These are phyloP conservation scores for Puma concolor DNA, from an alignment of 2,113 vertebrate species.

Conservation along the genomic window DNA sequence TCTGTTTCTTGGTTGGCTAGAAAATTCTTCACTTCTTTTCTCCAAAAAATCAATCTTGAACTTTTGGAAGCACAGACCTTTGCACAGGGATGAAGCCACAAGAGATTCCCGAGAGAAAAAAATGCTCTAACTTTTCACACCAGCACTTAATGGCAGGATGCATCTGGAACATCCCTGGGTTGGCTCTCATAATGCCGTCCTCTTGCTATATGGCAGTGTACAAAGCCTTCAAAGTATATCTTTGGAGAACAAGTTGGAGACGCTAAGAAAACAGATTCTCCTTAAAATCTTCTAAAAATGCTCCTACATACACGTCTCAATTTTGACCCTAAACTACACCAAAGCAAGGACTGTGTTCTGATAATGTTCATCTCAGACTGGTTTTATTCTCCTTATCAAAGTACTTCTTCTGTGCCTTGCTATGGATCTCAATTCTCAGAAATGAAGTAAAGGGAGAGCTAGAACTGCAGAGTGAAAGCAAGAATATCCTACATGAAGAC, in stretches of 20 bases:
- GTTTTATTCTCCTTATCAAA: constrained; percentile 21
- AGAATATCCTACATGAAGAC: not conserved
- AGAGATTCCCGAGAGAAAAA: not conserved
- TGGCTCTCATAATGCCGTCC: not conserved
- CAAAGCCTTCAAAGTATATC: not conserved
- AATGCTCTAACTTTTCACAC: not conserved
- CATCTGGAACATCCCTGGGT: not conserved
- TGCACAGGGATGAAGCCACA: not conserved
- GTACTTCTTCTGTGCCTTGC: not conserved
- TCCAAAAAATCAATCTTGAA: constrained; percentile 59
- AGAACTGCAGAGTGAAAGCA: not conserved
- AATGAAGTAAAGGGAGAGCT: not conserved
- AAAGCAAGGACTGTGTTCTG: not conserved
- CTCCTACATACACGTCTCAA: not conserved
- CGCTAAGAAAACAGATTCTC: not conserved
- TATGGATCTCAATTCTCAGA: not conserved
- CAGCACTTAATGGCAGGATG: not conserved
- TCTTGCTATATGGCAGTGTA: not conserved
- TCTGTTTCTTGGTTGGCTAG: constrained; percentile 4
- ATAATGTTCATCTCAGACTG: not conserved
- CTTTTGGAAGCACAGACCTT: constrained; percentile 42
- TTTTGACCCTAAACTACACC: not conserved
- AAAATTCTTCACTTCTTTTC: constrained; percentile 21
- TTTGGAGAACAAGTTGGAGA: not conserved
- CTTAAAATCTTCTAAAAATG: not conserved